These are phyloP conservation scores for Steatornis caripensis DNA, from an alignment of 2,113 vertebrate species.

Conservation along the genomic window DNA sequence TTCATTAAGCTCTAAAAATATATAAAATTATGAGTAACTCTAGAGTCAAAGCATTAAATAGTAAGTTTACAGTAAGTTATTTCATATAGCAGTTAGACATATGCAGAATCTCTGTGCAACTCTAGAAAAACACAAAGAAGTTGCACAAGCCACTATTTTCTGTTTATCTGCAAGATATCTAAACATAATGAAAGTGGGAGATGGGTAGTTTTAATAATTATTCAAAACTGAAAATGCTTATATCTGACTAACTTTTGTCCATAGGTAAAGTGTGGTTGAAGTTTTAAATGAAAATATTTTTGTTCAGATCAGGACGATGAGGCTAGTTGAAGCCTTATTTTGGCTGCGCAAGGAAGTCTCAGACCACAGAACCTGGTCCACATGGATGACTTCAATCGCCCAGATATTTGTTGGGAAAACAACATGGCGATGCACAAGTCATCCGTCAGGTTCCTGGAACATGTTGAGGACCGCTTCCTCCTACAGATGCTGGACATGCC, in stretches of 20 bases:
- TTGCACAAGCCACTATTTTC: background rate
- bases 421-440: fast-evolving
- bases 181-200: background rate
- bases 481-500: background rate
- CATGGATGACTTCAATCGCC: background rate
- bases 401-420: background rate
- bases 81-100: background rate
- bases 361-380: background rate
- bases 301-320: background rate
- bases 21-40: background rate
- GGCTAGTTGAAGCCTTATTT: background rate
- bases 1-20: background rate
- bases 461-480: fast-evolving
- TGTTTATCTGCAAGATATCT: background rate
- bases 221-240: background rate
- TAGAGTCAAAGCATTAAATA: background rate
- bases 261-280: background rate
- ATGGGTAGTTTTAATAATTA: background rate
- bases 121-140: background rate
- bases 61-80: background rate
- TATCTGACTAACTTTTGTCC: background rate
- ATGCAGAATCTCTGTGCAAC: background rate
- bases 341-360: background rate
- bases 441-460: background rate
- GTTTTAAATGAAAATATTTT: background rate